Percentiles rank a stretch among this genome's conserved stretches.
These are phyloP conservation scores for Argynnis bischoffii DNA, from an alignment of 2,888 invertebrate species.

Conservation along the genomic window DNA sequence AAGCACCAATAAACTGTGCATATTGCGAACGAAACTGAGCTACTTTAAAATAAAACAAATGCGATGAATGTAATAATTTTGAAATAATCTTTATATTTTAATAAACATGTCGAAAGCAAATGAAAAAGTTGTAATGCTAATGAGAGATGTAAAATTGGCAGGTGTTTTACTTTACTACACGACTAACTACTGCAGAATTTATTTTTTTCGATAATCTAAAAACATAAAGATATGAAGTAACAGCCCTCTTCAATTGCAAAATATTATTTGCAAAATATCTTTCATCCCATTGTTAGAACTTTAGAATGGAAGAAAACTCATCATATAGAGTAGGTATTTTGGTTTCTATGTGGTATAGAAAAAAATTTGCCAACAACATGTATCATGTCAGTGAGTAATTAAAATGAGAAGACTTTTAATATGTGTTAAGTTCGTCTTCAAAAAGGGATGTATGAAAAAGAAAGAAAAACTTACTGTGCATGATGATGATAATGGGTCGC, in stretches of 20 bases:
- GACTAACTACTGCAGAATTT: conserved; percentile 4
- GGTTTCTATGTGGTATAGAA: not conserved
- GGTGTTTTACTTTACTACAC: conserved; percentile 10
- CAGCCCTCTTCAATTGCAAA: not conserved
- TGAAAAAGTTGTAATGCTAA: conserved; percentile 7
- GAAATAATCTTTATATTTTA: conserved; percentile 13
- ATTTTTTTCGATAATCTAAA: not conserved
- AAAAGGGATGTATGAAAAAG: not conserved
- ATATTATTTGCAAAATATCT: not conserved
- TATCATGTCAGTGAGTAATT: too few species aligned
- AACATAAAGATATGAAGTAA: too few species aligned
- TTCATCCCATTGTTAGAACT: too few species aligned
- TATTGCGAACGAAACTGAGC: conserved; percentile 46
- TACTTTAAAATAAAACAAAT: not conserved
- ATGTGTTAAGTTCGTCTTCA: too few species aligned
- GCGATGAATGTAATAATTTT: not conserved
- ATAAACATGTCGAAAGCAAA: conserved; percentile 21
- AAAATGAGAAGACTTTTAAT: too few species aligned
- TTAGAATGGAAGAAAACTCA: too few species aligned
- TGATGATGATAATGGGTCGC: conserved; percentile 79
- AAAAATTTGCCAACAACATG: too few species aligned
- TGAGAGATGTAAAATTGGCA: conserved; percentile 14
- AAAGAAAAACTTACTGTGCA: conserved; percentile 70
- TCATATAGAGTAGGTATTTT: not conserved
- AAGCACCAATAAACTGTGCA: conserved; percentile 49